Evolutionary conservation across 2,113 vertebrate species (phyloP).

Genomic region (Tupaia chinensis): DNA sequence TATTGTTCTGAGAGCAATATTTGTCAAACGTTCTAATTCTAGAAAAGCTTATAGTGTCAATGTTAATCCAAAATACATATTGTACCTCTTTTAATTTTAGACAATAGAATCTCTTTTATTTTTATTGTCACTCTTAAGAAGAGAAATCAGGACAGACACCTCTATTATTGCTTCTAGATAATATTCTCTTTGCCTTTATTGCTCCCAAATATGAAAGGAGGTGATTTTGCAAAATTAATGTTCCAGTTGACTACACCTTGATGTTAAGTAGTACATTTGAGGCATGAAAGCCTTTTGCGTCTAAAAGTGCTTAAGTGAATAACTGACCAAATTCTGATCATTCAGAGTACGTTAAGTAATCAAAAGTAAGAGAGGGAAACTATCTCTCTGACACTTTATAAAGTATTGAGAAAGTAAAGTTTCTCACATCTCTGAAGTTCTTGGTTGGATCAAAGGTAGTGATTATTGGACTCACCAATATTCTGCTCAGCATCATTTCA

Average conservation of each 20-base stretch:
- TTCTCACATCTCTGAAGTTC: background rate
- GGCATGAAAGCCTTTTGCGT: background rate
- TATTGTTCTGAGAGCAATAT: background rate
- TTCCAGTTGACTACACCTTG: background rate
- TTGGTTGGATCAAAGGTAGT: background rate
- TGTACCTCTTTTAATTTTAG: background rate
- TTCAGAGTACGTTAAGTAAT: background rate
- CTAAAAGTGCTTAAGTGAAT: background rate
- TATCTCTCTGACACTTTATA: background rate
- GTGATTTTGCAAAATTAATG: background rate
- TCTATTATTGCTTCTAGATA: background rate
- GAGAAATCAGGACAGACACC: background rate
- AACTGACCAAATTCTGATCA: background rate
- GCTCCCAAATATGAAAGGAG: background rate
- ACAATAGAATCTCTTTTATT: background rate
- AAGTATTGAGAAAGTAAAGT: background rate
- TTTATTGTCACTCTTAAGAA: background rate
- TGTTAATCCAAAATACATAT: conserved; percentile 10
- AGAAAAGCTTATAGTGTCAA: background rate
- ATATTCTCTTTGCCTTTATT: background rate
- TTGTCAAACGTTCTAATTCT: background rate
- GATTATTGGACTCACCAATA: background rate
- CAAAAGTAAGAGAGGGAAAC: background rate
- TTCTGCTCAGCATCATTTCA: background rate
- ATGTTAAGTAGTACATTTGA: background rate